Evolutionary conservation across 1,140 invertebrate genomes (phyloP), one percentile per base, ranked within the genome.

Genomic region (Polyergus mexicanus): DNA sequence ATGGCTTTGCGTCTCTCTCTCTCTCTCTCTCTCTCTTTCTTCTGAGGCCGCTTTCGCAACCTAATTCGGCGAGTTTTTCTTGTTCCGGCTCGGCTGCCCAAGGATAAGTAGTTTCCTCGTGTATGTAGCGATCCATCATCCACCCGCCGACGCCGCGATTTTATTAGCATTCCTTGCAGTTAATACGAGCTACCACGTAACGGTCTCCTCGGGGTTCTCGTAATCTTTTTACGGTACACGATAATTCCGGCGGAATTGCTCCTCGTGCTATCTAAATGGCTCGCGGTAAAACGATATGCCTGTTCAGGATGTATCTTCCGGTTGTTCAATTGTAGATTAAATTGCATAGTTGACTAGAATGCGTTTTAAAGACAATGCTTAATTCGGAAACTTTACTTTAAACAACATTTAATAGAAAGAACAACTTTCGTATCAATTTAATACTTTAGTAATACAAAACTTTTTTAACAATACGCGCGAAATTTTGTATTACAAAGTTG

Each of bases 11-110:
- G 25, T 28, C 25, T 44, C 38, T 7, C 38, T 41, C 38, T 41
- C 56, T 58, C 4, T 22, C n/a, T 32, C 32, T 32, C 32, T 32
- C 32, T 32, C 32, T 32, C 32, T 32, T 32, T 32, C 3, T 47
- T 25, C 28, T 22, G 65, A 86, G 76, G 78, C 44, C 77, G 32
- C 66, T 76, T 74, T 84, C 66, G 56, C 22, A 51, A 47, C 62
- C 51, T 38, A 66, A 88, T 75, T 75, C n/a, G 68, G 38, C 72
- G 25, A 10, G 22, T 2, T 11, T 47, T 77, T 77, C 76, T 84
- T 84, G 58, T 85, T 19, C 58, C 68, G 54, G 54, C 16, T n/a
- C 68, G 54, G 54, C 4, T n/a, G 22, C 3, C n/a, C 71, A 76
- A 86, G 85, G 54, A 68, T 81, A 41, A 25, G 22, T 16, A 1